Conservation (phyloP, 2,113 vertebrate species). For the Acanthochromis polyacanthus region DNA sequence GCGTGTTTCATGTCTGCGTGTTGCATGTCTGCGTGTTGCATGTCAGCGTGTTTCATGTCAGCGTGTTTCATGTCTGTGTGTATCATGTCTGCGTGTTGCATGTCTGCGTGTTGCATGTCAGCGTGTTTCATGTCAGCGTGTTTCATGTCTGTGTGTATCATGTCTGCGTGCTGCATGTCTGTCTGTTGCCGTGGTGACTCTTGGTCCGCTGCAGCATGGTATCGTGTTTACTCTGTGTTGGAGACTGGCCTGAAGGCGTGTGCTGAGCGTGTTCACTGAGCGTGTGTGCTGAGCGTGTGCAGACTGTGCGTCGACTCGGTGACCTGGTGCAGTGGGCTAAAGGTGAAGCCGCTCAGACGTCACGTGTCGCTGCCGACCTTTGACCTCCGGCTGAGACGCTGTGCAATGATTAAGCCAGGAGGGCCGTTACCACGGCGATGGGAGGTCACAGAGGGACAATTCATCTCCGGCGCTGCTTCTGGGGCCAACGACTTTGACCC, state of each 20-base stretch:
- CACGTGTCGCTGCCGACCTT: conserved; percentile 32
- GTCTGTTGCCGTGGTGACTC: no score
- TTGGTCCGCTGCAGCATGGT: not conserved
- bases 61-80: no score
- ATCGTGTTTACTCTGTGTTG: conserved; percentile 7
- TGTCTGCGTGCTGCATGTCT: no score
- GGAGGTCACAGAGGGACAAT: not conserved
- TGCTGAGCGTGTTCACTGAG: conserved; percentile 36
- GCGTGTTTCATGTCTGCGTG: no score
- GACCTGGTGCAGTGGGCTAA: conserved; percentile 32
- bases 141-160: no score
- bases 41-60: no score
- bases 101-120: no score
- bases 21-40: no score
- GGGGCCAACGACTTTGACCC: conserved; percentile 4
- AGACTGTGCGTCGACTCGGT: not conserved
- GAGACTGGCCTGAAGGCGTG: not conserved
- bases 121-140: no score
- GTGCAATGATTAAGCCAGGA: conserved; percentile 32
- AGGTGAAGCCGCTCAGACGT: conserved; percentile 12
- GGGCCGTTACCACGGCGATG: not conserved
- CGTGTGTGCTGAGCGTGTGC: conserved; percentile 31
- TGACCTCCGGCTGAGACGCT: conserved; percentile 17
- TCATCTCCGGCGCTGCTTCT: not conserved
- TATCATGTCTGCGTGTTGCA: no score